A percentile compares a stretch with the other conserved stretches of the same genome.
phyloP scores from a whole-genome alignment of 2,113 vertebrate species.

The Sylvilagus bachmani region DNA sequence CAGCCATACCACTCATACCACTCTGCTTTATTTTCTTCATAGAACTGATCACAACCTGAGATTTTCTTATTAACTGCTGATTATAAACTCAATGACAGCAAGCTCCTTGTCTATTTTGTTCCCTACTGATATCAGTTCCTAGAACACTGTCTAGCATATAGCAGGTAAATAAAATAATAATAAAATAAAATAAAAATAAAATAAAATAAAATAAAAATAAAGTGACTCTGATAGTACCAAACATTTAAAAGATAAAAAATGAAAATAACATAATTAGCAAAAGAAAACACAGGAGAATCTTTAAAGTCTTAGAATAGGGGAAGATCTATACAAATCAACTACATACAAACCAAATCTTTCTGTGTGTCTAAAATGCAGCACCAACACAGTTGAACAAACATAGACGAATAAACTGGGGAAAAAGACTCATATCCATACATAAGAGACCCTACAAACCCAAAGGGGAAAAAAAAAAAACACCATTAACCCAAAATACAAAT shows the following conservation, averaged over 20 bases:
- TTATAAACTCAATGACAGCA: neutral
- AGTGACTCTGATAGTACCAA: neutral
- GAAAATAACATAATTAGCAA: neutral
- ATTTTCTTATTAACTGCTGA: neutral
- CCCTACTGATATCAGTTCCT: neutral
- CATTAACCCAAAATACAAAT: conserved; percentile 17
- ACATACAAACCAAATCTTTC: conserved; percentile 6
- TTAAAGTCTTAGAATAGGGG: neutral
- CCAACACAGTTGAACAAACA: neutral
- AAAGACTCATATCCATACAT: neutral
- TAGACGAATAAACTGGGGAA: neutral
- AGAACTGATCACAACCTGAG: neutral
- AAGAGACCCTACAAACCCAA: neutral
- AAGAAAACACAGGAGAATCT: neutral
- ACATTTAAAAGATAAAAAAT: neutral
- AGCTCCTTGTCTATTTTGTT: neutral
- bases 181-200: neutral
- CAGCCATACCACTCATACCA: neutral
- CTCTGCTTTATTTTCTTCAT: neutral
- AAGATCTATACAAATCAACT: neutral
- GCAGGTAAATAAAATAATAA: no score
- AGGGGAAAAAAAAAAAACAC: neutral
- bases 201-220: neutral
- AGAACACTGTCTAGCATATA: neutral
- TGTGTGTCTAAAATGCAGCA: neutral